Percentiles rank a stretch among this genome's conserved stretches.
phyloP scores from a whole-genome alignment of 2,113 vertebrate species.

The Burhinus oedicnemus region DNA sequence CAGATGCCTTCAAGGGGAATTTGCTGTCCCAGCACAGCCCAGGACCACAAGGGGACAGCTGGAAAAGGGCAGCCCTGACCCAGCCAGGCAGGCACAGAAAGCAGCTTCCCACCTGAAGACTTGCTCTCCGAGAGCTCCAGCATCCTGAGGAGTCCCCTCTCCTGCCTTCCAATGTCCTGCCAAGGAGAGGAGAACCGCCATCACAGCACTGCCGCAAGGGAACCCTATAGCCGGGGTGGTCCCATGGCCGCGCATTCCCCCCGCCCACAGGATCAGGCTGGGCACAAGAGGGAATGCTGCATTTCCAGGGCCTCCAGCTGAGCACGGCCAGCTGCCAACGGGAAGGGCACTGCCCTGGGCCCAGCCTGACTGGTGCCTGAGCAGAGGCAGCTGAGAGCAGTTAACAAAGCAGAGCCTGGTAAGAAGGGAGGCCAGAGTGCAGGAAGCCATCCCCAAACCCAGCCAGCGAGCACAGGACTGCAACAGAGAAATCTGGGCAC shows the following conservation, averaged over 20 bases:
- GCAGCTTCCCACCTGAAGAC: slow-evolving; percentile 65
- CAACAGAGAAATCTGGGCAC: background rate
- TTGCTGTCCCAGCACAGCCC: background rate
- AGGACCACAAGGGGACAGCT: background rate
- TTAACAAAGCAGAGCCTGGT: background rate
- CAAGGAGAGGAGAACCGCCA: slow-evolving; percentile 10
- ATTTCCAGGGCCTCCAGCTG: background rate
- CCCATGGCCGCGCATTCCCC: accelerated
- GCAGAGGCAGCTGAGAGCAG: background rate
- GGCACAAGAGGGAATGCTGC: background rate
- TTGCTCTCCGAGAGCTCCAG: slow-evolving; percentile 76
- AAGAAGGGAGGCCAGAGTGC: background rate
- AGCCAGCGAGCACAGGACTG: background rate
- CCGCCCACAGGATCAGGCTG: background rate
- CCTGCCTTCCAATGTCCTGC: slow-evolving; percentile 49
- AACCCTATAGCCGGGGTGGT: background rate
- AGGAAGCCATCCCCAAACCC: background rate
- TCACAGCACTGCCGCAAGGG: accelerated
- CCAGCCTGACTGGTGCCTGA: background rate
- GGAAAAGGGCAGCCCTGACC: background rate
- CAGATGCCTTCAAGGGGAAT: background rate
- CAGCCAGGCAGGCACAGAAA: background rate
- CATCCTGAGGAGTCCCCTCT: slow-evolving; percentile 75
- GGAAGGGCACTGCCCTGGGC: background rate
- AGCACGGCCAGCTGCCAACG: accelerated